Evolutionary conservation across 1,140 invertebrate genomes (phyloP).

Genomic region (Drosophila sucinea): DNA sequence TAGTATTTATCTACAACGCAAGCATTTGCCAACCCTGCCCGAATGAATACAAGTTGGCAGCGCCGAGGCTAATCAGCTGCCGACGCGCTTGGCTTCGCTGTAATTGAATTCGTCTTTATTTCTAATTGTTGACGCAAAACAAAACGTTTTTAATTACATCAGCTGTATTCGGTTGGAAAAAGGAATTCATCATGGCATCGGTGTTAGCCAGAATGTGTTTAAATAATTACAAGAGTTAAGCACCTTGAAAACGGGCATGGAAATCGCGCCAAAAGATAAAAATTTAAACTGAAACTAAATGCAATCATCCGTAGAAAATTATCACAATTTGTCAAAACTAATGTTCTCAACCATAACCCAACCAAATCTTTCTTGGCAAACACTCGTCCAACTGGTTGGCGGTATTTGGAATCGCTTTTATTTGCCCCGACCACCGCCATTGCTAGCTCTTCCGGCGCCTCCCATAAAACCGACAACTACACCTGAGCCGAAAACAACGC

Average conservation of each 20-base stretch:
- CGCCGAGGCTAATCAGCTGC: slow-evolving; percentile 47
- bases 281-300: slow-evolving; percentile 15
- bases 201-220: neutral
- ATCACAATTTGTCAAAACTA: slow-evolving; percentile 26
- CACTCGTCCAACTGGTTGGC: slow-evolving; percentile 52
- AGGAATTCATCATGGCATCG: neutral
- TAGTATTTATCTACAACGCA: neutral
- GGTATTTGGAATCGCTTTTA: slow-evolving; percentile 56
- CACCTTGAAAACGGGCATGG: neutral
- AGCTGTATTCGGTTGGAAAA: neutral
- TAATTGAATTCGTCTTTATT: slow-evolving; percentile 54
- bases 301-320: slow-evolving; percentile 28
- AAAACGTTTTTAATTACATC: slow-evolving; percentile 37
- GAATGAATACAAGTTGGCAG: slow-evolving; percentile 12
- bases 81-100: slow-evolving; percentile 61
- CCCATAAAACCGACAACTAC: slow-evolving; percentile 3
- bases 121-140: slow-evolving; percentile 21
- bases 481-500: slow-evolving; percentile 23
- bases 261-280: slow-evolving; percentile 62
- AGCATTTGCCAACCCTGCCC: slow-evolving; percentile 15
- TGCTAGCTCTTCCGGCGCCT: slow-evolving; percentile 52
- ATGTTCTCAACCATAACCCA: slow-evolving; percentile 44
- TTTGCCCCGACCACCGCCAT: slow-evolving; percentile 47
- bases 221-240: neutral
- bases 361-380: slow-evolving; percentile 54